phyloP scores from a whole-genome alignment of 2,888 invertebrate species.

The Drosophila melanosoma region DNA sequence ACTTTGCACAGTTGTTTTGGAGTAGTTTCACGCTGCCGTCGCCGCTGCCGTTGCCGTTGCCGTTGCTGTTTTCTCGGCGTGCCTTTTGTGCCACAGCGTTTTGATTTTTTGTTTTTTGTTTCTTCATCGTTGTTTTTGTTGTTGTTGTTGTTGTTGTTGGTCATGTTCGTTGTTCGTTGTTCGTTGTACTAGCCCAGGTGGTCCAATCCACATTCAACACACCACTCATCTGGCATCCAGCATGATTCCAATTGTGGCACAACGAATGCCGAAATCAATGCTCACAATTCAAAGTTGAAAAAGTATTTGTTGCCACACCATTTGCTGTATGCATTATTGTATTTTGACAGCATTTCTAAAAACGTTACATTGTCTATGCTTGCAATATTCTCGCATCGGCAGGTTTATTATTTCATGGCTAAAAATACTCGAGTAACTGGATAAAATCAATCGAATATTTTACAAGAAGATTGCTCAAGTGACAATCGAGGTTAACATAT shows the following conservation, averaged over 20 bases:
- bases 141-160: too few species aligned
- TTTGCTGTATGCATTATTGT: constrained; percentile 27
- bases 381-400: background rate
- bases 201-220: constrained; percentile 5
- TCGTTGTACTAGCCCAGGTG: constrained; percentile 29
- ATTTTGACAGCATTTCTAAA: constrained; percentile 2
- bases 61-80: background rate
- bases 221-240: constrained; percentile 1
- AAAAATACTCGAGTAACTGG: background rate
- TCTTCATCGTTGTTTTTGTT: constrained; percentile 3
- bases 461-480: background rate
- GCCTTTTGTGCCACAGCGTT: background rate
- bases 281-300: constrained; percentile 45
- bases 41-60: constrained; percentile 11
- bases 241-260: constrained; percentile 34
- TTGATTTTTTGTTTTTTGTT: background rate
- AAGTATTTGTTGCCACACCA: constrained; percentile 17
- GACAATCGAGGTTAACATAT: constrained; percentile 3
- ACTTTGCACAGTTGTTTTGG: constrained; percentile 75
- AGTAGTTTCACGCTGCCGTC: constrained; percentile 63
- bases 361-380: constrained; percentile 3
- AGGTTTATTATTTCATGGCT: background rate
- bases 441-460: background rate
- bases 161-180: background rate
- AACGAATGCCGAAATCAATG: constrained; percentile 30